Evolutionary conservation across 2,888 invertebrate species (phyloP).

Genomic region (Hyposoter dolosus): DNA sequence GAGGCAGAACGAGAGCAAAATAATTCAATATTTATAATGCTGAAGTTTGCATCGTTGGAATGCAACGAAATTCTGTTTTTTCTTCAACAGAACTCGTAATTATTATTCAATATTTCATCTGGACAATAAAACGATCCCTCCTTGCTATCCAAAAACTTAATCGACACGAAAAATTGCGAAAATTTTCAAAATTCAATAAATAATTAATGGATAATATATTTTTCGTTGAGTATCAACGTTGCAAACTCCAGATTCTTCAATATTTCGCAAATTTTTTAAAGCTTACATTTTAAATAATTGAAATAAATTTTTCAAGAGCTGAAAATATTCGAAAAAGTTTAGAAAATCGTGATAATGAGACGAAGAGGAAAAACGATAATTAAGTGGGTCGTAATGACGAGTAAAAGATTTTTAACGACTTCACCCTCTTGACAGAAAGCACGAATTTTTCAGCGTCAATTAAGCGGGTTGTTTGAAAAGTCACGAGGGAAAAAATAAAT

Average conservation of each 20-base stretch:
- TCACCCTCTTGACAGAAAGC: background rate
- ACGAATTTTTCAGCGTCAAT: constrained; percentile 64
- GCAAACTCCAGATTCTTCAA: too few species aligned
- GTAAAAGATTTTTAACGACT: constrained; percentile 7
- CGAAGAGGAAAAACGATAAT: constrained; percentile 3
- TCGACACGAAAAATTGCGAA: too few species aligned
- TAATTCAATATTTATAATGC: background rate
- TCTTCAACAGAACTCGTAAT: too few species aligned
- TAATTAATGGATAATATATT: too few species aligned
- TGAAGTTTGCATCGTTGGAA: too few species aligned
- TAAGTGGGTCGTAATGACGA: constrained; percentile 33
- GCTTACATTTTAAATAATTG: background rate
- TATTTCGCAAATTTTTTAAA: too few species aligned
- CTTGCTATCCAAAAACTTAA: too few species aligned
- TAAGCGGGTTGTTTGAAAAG: constrained; percentile 57
- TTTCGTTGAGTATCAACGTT: too few species aligned
- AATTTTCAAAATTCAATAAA: too few species aligned
- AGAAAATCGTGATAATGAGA: background rate
- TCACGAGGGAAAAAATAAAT: constrained; percentile 51
- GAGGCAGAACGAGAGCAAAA: background rate
- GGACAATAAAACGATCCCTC: too few species aligned
- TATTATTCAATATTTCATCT: too few species aligned
- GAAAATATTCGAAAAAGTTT: background rate
- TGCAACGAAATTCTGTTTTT: too few species aligned
- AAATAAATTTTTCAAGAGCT: background rate